Evolutionary conservation across 1,140 invertebrate genomes (phyloP), one percentile per base, ranked within the genome.

Genomic region (Cotesia typhae): DNA sequence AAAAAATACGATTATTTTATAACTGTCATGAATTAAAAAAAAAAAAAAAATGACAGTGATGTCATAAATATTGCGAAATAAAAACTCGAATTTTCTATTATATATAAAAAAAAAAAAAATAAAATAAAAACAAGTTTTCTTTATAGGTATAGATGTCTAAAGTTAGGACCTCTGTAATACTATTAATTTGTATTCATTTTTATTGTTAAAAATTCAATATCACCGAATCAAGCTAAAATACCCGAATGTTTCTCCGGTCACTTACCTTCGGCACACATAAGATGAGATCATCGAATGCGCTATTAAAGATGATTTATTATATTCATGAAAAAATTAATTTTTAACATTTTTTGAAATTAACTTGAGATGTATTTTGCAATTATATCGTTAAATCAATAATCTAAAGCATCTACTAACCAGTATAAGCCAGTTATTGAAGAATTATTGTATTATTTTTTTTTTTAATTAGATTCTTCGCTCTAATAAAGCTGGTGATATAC

Each of bases 21-120:
- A 10, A 47, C 5, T 47, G 41, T 47, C 4, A 47, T 47, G 41
- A 47, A 47, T 47, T n/a, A n/a, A 5, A 6, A 57, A 14, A 17
- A 20, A 20, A 28, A 60, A 65, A 14, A 3, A 65, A 14, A 47
- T n/a, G 12, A 41, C 35, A 14, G 63, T 47, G 63, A 17, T 41
- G 63, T 47, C 63, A 65, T n/a, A 38, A 14, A 63, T 37, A 65
- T 65, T 65, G 38, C 38, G 38, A 65, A 35, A 65, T 41, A 10
- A 20, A 37, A 65, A 20, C 36, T 38, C n/a, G n/a, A 41, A 14
- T 36, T 14, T 41, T 37, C 36, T 4, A 17, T 47, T 10, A 9
- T 47, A 47, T 9, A 10, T 2, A 65, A 41, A 65, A 38, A 36
- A 41, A 65, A 38, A 36, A n/a, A 38, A 36, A 41, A 65, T 14